phyloP scores from a whole-genome alignment of 2,797 vertebrate species.

The Zalophus californianus region DNA sequence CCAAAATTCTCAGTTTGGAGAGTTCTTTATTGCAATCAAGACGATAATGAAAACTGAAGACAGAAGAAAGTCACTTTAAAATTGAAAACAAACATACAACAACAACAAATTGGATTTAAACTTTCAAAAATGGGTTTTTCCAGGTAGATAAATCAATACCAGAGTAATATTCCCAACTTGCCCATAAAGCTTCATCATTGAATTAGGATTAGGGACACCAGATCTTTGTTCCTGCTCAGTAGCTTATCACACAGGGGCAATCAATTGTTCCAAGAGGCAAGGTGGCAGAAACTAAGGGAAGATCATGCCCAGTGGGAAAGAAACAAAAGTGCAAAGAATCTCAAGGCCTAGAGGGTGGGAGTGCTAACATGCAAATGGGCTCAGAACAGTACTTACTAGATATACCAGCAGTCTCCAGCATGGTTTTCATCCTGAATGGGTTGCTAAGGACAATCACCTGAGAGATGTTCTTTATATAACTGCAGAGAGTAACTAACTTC shows the following conservation, averaged over 20 bases:
- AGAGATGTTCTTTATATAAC: background rate
- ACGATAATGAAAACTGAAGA: background rate
- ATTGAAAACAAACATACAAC: slow-evolving; percentile 27
- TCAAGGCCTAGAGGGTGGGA: background rate
- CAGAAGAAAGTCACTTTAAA: slow-evolving; percentile 16
- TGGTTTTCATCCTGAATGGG: background rate
- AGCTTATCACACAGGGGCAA: background rate
- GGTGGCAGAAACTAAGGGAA: background rate
- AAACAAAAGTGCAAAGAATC: background rate
- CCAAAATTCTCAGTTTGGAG: background rate
- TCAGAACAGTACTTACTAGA: background rate
- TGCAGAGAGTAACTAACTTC: background rate
- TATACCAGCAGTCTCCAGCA: too few relatives aligned
- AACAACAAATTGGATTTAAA: background rate
- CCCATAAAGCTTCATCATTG: background rate
- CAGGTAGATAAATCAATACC: background rate
- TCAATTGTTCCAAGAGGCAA: background rate
- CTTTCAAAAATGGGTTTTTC: background rate
- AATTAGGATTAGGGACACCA: background rate
- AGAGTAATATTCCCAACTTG: background rate
- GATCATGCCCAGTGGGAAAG: background rate
- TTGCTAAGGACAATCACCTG: background rate
- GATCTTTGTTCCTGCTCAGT: background rate
- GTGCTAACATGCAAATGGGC: background rate
- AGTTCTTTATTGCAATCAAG: background rate